phyloP scores from a whole-genome alignment of 2,113 vertebrate species.

The Sakesphorus luctuosus region DNA sequence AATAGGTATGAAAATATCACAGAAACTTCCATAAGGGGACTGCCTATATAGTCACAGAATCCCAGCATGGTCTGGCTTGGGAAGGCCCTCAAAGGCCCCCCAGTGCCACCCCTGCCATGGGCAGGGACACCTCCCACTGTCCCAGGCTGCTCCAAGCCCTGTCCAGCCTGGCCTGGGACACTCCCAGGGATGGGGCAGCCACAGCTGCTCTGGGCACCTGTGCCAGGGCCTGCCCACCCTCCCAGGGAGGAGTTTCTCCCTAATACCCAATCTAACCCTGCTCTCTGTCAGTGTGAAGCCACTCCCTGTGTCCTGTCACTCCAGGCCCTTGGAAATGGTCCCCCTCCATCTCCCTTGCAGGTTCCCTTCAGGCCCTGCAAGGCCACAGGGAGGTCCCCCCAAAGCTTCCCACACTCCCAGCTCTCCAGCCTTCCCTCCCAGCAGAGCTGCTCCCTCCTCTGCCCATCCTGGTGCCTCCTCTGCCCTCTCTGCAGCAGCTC shows the following conservation, averaged over 20 bases:
- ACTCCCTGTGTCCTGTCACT: background rate
- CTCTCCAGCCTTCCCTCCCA: background rate
- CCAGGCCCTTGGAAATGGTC: background rate
- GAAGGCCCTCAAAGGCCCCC: background rate
- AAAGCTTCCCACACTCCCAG: background rate
- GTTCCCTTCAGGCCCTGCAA: too few species aligned
- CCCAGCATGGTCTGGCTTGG: background rate
- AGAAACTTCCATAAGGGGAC: background rate
- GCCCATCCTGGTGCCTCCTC: too few species aligned
- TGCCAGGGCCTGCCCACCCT: background rate
- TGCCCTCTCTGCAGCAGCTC: background rate
- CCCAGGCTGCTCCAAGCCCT: background rate
- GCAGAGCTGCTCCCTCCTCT: background rate
- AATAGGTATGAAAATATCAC: background rate
- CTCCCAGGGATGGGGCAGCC: background rate
- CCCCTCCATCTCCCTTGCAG: background rate
- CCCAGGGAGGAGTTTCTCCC: background rate
- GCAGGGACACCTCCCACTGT: background rate
- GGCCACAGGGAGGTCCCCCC: background rate
- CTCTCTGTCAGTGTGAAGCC: background rate
- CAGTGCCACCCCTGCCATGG: rapidly evolving
- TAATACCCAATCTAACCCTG: background rate
- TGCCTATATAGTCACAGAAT: background rate
- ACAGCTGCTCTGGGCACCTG: background rate
- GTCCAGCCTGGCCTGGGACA: background rate